Conservation (phyloP, 2,888 invertebrate genomes). For the Didymodactylos carnosus region DNA sequence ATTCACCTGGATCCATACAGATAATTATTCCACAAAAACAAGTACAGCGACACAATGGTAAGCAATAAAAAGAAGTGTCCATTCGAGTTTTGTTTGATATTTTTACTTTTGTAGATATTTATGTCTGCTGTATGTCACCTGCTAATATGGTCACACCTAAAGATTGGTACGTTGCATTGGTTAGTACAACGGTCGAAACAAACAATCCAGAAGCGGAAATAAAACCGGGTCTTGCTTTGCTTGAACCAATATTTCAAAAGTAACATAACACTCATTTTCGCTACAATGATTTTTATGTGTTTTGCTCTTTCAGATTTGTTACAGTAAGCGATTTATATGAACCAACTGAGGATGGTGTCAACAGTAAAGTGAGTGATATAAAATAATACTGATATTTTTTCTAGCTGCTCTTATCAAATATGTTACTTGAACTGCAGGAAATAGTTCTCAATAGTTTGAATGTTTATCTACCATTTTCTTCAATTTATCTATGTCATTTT, state of each 20-base stretch:
- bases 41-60: conserved; percentile 42
- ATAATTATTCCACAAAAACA: conserved; percentile 99
- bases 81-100: neutral
- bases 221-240: conserved; percentile 68
- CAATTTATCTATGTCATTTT: neutral
- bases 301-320: too few species aligned
- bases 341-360: conserved; percentile 66
- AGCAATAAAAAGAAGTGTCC: neutral
- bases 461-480: too few species aligned
- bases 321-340: conserved; percentile 58
- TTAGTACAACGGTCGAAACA: conserved; percentile 93
- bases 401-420: too few species aligned
- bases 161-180: conserved; percentile 71
- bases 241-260: conserved; percentile 81
- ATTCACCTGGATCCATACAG: conserved; percentile 87
- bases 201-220: conserved; percentile 76
- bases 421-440: too few species aligned
- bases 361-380: conserved; percentile 34
- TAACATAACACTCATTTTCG: too few species aligned
- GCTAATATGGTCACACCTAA: conserved; percentile 70
- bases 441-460: too few species aligned
- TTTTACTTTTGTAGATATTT: conserved; percentile 53
- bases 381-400: too few species aligned
- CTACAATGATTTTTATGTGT: too few species aligned
- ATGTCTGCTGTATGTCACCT: conserved; percentile 85